A percentile compares a stretch with the other conserved stretches of the same genome.
Conservation (phyloP, 2,113 vertebrate species). For the Promerops cafer region DNA sequence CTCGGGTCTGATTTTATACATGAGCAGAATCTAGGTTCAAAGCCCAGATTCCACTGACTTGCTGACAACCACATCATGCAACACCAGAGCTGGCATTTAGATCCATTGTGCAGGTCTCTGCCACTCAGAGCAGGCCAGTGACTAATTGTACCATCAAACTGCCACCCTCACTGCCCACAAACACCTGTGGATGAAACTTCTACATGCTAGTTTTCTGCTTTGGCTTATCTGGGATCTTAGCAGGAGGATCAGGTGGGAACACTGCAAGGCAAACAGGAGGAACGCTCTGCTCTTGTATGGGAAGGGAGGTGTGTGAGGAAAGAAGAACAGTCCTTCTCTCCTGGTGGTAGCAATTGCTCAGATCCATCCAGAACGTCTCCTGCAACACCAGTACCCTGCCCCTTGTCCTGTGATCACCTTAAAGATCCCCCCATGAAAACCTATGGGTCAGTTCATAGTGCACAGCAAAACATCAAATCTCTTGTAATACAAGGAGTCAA, state of each 20-base stretch:
- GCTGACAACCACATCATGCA: neutral
- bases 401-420: neutral
- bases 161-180: neutral
- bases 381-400: neutral
- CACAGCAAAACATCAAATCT: neutral
- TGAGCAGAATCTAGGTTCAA: neutral
- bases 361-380: neutral
- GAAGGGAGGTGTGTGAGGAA: neutral
- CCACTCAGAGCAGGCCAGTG: neutral
- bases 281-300: accelerated
- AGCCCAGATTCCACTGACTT: neutral
- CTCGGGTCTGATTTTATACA: neutral
- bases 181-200: neutral
- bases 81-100: neutral
- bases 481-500: neutral
- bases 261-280: neutral
- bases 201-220: neutral
- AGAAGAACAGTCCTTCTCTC: neutral
- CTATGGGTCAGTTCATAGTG: neutral
- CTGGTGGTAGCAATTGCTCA: accelerated
- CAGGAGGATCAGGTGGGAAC: neutral
- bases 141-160: neutral
- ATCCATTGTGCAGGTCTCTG: accelerated
- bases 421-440: neutral
- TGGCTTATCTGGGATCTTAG: neutral